Conservation (phyloP, 2,888 invertebrate genomes). For the Drosophila putrida region DNA sequence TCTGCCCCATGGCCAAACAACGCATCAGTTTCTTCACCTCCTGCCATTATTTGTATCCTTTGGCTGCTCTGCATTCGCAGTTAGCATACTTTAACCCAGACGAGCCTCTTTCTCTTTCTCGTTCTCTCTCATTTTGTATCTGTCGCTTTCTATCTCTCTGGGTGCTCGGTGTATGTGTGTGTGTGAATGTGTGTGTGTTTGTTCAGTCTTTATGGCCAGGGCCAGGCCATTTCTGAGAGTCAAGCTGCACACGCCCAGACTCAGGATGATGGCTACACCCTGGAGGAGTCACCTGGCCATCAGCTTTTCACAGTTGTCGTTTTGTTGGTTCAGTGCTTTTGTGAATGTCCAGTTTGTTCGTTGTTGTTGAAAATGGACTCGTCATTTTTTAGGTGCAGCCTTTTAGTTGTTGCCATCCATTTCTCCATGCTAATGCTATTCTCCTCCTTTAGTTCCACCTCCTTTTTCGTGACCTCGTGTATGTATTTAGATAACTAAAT, state of each 20-base stretch:
- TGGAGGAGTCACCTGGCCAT: constrained; percentile 30
- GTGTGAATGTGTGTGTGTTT: constrained; percentile 35
- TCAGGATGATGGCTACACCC: constrained; percentile 19
- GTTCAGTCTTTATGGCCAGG: constrained; percentile 65
- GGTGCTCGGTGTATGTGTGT: too few relatives aligned
- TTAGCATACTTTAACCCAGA: constrained; percentile 53
- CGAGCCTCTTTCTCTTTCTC: constrained; percentile 16
- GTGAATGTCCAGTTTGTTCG: constrained; percentile 73
- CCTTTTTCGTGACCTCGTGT: constrained; percentile 1
- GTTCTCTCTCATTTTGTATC: constrained; percentile 14
- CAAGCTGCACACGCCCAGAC: constrained; percentile 36
- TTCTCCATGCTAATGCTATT: not conserved
- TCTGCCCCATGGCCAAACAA: not conserved
- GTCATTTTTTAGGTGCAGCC: constrained; percentile 57
- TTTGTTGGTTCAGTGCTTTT: constrained; percentile 64
- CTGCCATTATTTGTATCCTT: not conserved
- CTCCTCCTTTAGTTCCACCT: not conserved
- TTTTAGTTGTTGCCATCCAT: constrained; percentile 31
- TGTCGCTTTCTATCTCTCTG: constrained; percentile 32
- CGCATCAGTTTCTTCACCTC: not conserved
- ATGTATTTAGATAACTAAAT: constrained; percentile 68
- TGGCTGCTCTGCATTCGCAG: constrained; percentile 52
- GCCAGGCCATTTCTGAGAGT: constrained; percentile 47
- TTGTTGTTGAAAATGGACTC: constrained; percentile 52
- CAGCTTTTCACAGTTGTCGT: constrained; percentile 57